Evolutionary conservation across 2,113 vertebrate genomes (phyloP), one percentile per base, ranked within the genome.

Genomic region (Limnothrissa miodon): DNA sequence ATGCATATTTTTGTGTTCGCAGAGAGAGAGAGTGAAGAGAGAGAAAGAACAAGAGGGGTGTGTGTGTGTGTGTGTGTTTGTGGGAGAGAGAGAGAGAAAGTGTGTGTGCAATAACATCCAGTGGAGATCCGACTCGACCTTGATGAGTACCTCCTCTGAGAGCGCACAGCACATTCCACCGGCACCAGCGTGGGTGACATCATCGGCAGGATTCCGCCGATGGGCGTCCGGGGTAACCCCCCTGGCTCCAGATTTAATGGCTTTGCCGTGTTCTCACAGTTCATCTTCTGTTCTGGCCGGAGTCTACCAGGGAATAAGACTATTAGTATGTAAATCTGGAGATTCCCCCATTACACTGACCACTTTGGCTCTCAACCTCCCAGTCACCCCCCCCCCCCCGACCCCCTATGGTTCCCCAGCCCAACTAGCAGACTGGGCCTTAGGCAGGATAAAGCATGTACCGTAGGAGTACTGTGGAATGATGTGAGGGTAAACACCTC

Each of bases 291-390:
- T 62, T 87, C 81, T 78, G 80, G 33, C 42, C 83, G 70, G 82
- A 53, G 78, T 78, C 85, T 89, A 85, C 90, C 82, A 89, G 92
- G 88, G 90, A 90, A 91, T 88, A 89, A 91, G 91, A 91, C 91
- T 91, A 93, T 95, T 93, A 94, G 90, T 89, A 93, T 94, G 95
- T 93, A 94, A 94, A 94, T 96, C 93, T 91, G 88, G 90, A 88
- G 91, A 90, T 95, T n/a, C 93, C 91, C 0, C 83, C 86, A 93
- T 92, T 89, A 87, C 90, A 89, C 90, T 94, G 94, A 94, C 95
- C 95, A 90, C 95, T 95, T 70, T 86, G 83, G 80, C 45, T 79
- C n/a, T 39, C 78, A 81, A 23, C 46, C 59, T 51, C 42, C 23
- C 81, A 85, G 80, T 62, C 53, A 45, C 25, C 44, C 44, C 42